A percentile compares a stretch with the other conserved stretches of the same genome.
These are phyloP conservation scores for Amblyornis subalaris DNA, from an alignment of 2,113 vertebrate species.

Conservation along the genomic window DNA sequence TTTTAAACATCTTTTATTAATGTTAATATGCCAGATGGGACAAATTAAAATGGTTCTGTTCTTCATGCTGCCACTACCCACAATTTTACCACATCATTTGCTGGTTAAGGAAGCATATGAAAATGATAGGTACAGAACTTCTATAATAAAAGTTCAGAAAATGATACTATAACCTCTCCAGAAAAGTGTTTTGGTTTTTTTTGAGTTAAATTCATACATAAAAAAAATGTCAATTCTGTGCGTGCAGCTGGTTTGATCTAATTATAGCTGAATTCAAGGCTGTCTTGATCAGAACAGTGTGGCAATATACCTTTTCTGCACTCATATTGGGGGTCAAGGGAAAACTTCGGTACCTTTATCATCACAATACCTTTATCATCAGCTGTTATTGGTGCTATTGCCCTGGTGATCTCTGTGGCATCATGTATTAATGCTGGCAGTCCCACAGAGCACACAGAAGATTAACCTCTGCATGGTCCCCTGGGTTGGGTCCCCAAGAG, in stretches of 20 bases:
- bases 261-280: neutral
- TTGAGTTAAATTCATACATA: neutral
- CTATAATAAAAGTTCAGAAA: slow-evolving; percentile 64
- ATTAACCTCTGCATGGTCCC: rapidly evolving
- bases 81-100: slow-evolving; percentile 78
- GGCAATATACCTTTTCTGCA: neutral
- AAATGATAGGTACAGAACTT: slow-evolving; percentile 68
- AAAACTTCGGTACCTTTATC: neutral
- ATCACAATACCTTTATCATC: neutral
- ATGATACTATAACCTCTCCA: slow-evolving; percentile 18
- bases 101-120: slow-evolving; percentile 74
- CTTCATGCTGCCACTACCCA: slow-evolving; percentile 75
- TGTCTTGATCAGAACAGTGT: neutral
- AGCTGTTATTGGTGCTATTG: neutral
- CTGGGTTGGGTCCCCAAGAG: neutral
- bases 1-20: slow-evolving; percentile 82
- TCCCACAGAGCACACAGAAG: neutral
- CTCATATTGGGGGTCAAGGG: neutral
- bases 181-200: neutral
- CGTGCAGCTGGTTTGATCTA: neutral
- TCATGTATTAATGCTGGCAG: neutral
- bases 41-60: slow-evolving; percentile 80
- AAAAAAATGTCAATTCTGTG: neutral
- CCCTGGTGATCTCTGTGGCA: neutral
- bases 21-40: slow-evolving; percentile 83